These are phyloP conservation scores for Danio albolineatus DNA, from an alignment of 2,797 vertebrate species.

Conservation along the genomic window DNA sequence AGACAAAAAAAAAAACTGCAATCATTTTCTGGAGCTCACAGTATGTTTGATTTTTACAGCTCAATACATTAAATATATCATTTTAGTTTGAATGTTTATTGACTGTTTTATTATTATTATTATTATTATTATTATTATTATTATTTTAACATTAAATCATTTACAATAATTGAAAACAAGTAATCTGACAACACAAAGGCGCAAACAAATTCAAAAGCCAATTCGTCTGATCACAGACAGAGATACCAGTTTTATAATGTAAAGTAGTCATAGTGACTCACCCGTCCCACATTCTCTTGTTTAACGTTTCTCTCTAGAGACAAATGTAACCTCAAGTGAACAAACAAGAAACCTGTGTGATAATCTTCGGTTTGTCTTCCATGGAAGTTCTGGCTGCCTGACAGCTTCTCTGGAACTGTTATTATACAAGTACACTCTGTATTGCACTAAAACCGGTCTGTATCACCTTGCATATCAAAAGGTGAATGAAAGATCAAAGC, in stretches of 20 bases:
- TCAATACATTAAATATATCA: no score
- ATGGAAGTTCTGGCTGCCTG: conserved; percentile 18
- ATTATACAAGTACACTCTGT: no score
- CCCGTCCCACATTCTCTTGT: not conserved
- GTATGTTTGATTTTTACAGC: no score
- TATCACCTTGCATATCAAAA: not conserved
- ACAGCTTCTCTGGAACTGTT: conserved; percentile 15
- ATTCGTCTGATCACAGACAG: not conserved
- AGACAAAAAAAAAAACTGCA: no score
- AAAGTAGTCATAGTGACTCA: not conserved
- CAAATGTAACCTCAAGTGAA: not conserved
- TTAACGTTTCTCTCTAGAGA: not conserved
- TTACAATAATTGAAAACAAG: no score
- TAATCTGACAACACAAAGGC: no score
- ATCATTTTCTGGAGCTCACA: no score
- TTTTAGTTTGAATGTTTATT: no score
- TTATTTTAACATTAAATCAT: no score
- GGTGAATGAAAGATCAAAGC: not conserved
- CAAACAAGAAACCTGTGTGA: not conserved
- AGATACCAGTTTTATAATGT: not conserved
- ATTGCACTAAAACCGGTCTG: no score
- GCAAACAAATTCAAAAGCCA: not conserved
- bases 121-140: no score
- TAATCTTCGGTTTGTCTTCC: not conserved
- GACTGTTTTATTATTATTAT: no score